Conservation (phyloP, 2,797 vertebrate genomes). For the Acomys russatus region DNA sequence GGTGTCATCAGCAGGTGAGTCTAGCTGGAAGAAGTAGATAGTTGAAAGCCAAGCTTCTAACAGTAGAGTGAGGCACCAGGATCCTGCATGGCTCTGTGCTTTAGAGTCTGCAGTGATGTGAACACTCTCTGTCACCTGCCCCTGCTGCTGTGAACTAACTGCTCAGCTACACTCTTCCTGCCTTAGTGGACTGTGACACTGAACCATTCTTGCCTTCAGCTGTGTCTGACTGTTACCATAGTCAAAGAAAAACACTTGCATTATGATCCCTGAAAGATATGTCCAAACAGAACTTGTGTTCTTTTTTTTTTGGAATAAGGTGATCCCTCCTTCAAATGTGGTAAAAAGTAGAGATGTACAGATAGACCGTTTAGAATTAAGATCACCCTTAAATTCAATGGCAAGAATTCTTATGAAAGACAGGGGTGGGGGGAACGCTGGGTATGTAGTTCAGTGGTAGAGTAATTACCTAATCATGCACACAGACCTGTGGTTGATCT, state of each 20-base stretch:
- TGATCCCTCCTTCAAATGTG: no score
- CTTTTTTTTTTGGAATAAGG: neutral
- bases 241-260: neutral
- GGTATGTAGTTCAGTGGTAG: no score
- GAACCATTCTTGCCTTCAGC: neutral
- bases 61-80: neutral
- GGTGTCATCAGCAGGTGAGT: no score
- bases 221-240: neutral
- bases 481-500: neutral
- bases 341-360: neutral
- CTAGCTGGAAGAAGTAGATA: neutral
- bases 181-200: neutral
- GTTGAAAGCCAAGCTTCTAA: neutral
- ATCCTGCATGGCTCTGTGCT: neutral
- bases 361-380: no score
- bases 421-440: neutral
- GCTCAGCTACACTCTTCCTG: neutral
- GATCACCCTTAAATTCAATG: neutral
- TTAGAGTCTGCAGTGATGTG: neutral
- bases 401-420: neutral
- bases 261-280: neutral
- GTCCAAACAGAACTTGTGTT: neutral
- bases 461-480: neutral
- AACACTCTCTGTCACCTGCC: neutral
- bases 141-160: neutral